A percentile compares a stretch with the other conserved stretches of the same genome.
Conservation (phyloP, 2,888 invertebrate genomes). For the Clunio marinus region DNA sequence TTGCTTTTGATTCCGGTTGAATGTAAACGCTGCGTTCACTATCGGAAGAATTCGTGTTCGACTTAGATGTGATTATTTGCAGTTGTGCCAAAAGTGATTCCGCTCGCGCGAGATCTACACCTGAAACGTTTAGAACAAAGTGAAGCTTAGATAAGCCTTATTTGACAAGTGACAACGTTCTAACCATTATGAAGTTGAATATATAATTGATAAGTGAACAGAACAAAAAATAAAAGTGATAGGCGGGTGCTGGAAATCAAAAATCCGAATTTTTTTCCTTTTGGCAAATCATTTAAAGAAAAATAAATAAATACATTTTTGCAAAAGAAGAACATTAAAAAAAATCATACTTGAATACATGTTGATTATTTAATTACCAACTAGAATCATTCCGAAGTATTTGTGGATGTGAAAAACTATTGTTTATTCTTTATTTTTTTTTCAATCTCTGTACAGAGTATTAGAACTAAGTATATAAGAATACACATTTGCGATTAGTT, state of each 20-base stretch:
- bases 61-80: slow-evolving; percentile 37
- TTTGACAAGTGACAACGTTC: neutral
- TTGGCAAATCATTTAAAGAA: no score
- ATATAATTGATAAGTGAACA: neutral
- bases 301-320: no score
- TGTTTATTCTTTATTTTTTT: slow-evolving; percentile 28
- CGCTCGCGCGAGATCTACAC: neutral
- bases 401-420: slow-evolving; percentile 32
- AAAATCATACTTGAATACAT: neutral
- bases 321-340: slow-evolving; percentile 11
- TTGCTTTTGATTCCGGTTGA: slow-evolving; percentile 38
- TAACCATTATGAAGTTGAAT: neutral
- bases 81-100: slow-evolving; percentile 25
- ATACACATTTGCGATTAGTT: slow-evolving; percentile 16
- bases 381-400: neutral
- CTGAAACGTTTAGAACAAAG: neutral
- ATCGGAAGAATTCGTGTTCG: slow-evolving; percentile 36
- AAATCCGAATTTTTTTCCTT: no score
- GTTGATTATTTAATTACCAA: slow-evolving; percentile 8
- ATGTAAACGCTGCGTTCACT: slow-evolving; percentile 36
- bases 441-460: neutral
- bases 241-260: neutral
- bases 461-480: slow-evolving; percentile 11
- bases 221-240: neutral
- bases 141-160: neutral